These are phyloP conservation scores for Mustela lutreola DNA, from an alignment of 2,113 vertebrate species.

Conservation along the genomic window DNA sequence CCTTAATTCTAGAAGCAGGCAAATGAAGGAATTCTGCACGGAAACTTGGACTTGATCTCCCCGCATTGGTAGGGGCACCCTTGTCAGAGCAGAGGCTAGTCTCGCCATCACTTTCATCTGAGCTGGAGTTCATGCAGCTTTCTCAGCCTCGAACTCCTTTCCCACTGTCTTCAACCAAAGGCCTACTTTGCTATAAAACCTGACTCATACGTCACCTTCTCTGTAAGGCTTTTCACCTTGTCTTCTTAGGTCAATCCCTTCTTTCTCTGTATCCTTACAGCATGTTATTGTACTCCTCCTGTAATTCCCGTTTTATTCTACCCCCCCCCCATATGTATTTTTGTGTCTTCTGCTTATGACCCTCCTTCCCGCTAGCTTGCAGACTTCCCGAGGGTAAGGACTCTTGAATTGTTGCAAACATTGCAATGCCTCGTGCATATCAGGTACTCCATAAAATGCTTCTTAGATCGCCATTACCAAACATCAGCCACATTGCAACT, in stretches of 20 bases:
- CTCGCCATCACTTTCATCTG: accelerated
- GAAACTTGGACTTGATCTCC: not conserved
- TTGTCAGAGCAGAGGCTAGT: not conserved
- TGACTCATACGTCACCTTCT: not conserved
- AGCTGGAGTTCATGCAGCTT: not conserved
- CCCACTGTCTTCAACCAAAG: not conserved
- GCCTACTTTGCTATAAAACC: not conserved
- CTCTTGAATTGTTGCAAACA: not conserved
- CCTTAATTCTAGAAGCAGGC: not conserved
- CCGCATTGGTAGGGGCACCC: accelerated
- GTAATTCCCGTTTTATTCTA: not conserved
- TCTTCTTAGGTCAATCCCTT: not conserved
- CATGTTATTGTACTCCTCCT: not conserved
- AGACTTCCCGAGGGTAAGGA: not conserved
- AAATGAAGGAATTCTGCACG: not conserved
- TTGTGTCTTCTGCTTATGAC: not conserved
- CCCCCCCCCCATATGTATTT: not conserved
- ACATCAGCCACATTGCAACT: not conserved
- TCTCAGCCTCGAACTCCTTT: not conserved
- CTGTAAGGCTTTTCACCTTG: not conserved
- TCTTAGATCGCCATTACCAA: not conserved
- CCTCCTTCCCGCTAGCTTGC: not conserved
- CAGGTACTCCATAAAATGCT: not conserved
- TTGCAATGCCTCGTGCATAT: not conserved
- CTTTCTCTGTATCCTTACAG: not conserved